These are phyloP conservation scores for Donacobius atricapilla DNA, from an alignment of 2,113 vertebrate species.

Conservation along the genomic window DNA sequence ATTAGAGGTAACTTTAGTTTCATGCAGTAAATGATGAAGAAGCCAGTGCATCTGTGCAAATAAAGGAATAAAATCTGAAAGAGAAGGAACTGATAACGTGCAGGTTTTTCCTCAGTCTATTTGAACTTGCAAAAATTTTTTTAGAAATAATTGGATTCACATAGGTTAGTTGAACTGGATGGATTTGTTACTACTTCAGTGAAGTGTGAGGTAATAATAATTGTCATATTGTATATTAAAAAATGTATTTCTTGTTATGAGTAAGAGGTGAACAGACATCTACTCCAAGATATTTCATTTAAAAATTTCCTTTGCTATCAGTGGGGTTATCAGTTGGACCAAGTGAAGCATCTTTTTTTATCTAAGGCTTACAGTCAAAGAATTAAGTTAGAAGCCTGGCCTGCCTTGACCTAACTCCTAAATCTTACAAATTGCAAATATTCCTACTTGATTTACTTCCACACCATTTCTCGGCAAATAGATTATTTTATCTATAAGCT, in stretches of 20 bases:
- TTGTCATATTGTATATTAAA: neutral
- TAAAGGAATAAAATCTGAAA: neutral
- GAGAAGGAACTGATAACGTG: neutral
- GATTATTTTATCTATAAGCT: neutral
- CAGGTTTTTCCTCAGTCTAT: neutral
- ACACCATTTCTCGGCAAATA: accelerated
- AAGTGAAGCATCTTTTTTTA: neutral
- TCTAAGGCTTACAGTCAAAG: neutral
- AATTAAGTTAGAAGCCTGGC: neutral
- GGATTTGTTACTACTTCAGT: neutral
- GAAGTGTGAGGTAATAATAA: neutral
- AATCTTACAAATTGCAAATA: neutral
- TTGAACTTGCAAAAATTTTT: neutral
- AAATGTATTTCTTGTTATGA: neutral
- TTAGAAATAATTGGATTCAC: neutral
- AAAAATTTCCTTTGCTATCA: neutral
- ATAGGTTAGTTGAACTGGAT: neutral
- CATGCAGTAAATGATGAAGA: neutral
- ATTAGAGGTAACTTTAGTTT: neutral
- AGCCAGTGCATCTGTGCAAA: neutral
- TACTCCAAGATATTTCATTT: neutral
- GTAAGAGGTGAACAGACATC: neutral
- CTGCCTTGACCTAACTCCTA: neutral
- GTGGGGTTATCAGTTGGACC: neutral
- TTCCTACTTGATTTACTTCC: neutral